Evolutionary conservation across 1,140 invertebrate species (phyloP), one percentile per base, ranked within the genome.

Genomic region (Tetramorium simillimum): DNA sequence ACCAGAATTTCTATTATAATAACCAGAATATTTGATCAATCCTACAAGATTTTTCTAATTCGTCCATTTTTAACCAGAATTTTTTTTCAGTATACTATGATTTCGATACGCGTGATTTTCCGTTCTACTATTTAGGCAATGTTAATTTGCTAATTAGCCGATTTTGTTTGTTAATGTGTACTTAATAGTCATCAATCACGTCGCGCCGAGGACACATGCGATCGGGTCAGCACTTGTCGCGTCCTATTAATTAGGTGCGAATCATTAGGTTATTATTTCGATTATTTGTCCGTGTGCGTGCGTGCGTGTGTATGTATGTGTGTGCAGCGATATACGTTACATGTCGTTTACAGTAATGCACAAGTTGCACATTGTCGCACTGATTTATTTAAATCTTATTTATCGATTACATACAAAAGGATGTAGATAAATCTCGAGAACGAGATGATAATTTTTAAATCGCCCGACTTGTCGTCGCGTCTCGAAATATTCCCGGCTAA

Each of bases 221-320:
- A 56, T 70, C 21, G 46, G 16, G 3, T 46, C 33, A 40, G 2
- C 62, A 56, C 33, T 69, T 18, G 62, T 80, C 33, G 37, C 56
- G n/a, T 67, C 18, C 40, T 24, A 51, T 78, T 78, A 80, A 80
- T 53, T 69, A 80, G 62, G 14, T n/a, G 14, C n/a, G 37, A 65
- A 56, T 81, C 33, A 28, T 81, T 37, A 60, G 24, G 65, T 78
- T 43, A 77, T 70, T 10, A 56, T 49, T 28, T 3, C 6, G 1
- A 70, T 56, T 56, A 70, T 33, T 70, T 37, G 46, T 12, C 16
- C 24, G 1, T 12, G 33, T 33, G 33, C 33, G 3, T 33, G 33
- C 3, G 33, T 33, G 3, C 0, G 0, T 33, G 33, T 4, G 3
- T 33, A 4, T 4, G 33, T 33, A 0, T 40, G 4, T 12, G 1